Evolutionary conservation across 2,888 invertebrate species (phyloP).

Genomic region (Scrobipalpa atriplicella): DNA sequence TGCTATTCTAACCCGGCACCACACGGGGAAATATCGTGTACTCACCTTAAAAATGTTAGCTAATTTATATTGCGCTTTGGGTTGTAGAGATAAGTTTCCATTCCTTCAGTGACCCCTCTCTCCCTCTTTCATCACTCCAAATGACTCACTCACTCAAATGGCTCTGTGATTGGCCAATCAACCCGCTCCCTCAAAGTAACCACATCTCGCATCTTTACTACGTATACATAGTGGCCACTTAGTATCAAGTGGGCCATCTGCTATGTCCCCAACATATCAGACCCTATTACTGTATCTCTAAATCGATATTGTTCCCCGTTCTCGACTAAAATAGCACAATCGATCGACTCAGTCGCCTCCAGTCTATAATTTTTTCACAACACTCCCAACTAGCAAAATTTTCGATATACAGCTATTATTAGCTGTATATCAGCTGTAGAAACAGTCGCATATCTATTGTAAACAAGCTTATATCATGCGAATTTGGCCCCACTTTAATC

Average conservation of each 20-base stretch:
- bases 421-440: no score
- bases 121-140: not conserved
- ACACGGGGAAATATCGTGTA: no score
- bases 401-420: no score
- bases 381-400: no score
- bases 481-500: no score
- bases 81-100: no score
- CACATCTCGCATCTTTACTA: not conserved
- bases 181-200: not conserved
- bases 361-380: constrained; percentile 61
- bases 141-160: not conserved
- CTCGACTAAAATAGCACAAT: constrained; percentile 45
- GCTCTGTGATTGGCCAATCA: constrained; percentile 11
- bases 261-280: not conserved
- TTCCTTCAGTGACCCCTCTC: no score
- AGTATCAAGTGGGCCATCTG: constrained; percentile 14
- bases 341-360: constrained; percentile 38
- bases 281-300: constrained; percentile 10
- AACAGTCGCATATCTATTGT: no score
- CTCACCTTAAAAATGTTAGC: no score
- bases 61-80: no score
- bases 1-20: no score
- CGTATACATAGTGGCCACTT: constrained; percentile 4
- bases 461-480: no score
- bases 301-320: constrained; percentile 33